Evolutionary conservation across 2,113 vertebrate genomes (phyloP), one percentile per base, ranked within the genome.

Genomic region (Tragulus kanchil): DNA sequence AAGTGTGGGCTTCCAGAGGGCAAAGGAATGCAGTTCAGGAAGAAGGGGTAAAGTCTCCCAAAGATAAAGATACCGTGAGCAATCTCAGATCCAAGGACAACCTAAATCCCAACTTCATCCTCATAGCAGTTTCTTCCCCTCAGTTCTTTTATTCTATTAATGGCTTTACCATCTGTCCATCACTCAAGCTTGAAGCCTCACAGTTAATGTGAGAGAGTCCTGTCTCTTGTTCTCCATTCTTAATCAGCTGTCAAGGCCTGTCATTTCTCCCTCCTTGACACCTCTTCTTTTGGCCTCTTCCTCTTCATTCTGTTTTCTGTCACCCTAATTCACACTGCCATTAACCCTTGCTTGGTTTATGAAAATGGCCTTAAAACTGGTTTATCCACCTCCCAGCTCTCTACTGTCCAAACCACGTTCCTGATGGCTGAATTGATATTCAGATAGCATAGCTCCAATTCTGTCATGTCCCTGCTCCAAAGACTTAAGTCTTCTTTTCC

Each of bases 191-290:
- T 54, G 90, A 95, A 92, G 52, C 13, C 85, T 75, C 50, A 31
- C 19, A 5, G 52, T 67, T 50, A 90, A 52, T 64, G 56, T 48
- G n/a, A 91, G 21, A n/a, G 25, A 23, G 64, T 56, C 61, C 52
- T 61, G 59, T 84, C 56, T 28, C 54, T 90, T 28, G 26, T 36
- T 42, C 10, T n/a, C 54, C 42, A 6, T n/a, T 78, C 77, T 42
- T 90, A 88, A 82, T 59, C 93, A 96, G 50, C 75, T 94, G 85
- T 95, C 93, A 62, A 88, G 85, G 67, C 17, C 81, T 85, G 69
- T 78, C 93, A 94, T 26, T 26, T 77, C 65, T 45, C 4, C 36
- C 16, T 95, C 1, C 77, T 13, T 56, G 0, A 21, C 36, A 26
- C 5, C 31, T 89, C 50, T 97, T 45, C 85, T 95, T 28, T 87